Percentiles rank a stretch among this genome's conserved stretches.
phyloP scores from a whole-genome alignment of 2,113 vertebrate genomes.

The Tretioscincus oriximinensis region DNA sequence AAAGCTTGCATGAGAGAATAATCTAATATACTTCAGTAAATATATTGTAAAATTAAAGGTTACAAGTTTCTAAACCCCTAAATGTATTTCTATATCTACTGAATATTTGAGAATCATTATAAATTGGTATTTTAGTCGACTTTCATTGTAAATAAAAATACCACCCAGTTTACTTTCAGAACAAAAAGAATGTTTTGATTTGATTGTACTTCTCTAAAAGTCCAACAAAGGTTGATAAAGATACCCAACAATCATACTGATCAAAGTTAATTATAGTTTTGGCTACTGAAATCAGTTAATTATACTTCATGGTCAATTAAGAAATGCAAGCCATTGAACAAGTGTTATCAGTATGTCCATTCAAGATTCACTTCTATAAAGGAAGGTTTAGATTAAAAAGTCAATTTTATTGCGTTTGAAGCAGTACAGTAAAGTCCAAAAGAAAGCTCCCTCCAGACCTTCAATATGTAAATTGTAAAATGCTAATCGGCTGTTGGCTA shows the following conservation, averaged over 20 bases:
- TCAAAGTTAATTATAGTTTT: neutral
- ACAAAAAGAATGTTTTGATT: neutral
- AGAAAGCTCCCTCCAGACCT: too few relatives aligned
- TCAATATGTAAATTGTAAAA: too few relatives aligned
- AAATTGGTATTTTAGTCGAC: neutral
- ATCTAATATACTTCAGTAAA: too few relatives aligned
- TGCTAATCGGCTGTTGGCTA: too few relatives aligned
- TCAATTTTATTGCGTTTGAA: neutral
- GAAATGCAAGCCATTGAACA: neutral
- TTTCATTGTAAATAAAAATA: neutral
- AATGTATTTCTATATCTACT: neutral
- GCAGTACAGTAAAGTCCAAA: too few relatives aligned
- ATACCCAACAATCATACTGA: too few relatives aligned
- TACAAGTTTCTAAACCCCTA: too few relatives aligned
- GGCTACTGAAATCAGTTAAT: neutral
- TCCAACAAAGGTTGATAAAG: neutral
- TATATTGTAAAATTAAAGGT: too few relatives aligned
- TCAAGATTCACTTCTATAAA: neutral
- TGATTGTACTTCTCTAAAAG: neutral
- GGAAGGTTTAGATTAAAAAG: neutral
- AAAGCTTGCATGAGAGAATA: too few relatives aligned
- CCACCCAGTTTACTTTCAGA: neutral
- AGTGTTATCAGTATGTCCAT: neutral
- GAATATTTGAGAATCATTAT: neutral
- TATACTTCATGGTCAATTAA: neutral